Base-by-base conservation (phyloP, 2,113 vertebrate species). In the Vireo altiloquus region DNA sequence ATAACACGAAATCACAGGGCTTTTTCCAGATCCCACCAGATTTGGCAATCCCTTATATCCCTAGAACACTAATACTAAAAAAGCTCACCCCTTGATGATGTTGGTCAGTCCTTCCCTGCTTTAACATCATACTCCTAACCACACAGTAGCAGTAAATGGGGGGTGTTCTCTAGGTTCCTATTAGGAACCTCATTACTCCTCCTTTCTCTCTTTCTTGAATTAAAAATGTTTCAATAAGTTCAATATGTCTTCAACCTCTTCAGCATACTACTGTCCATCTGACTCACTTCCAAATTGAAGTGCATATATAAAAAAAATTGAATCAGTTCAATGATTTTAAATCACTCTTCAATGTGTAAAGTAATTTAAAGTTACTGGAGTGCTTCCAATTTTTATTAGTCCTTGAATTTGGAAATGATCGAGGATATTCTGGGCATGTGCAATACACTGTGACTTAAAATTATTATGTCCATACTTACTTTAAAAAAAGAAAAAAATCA, bases 331-430 rank as follows among this genome's bases (percentile, higher is more conserved):
- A 91, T 97, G 97, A 97, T 97, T 98, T 98, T 98, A 98, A 98
- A 98, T 98, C 98, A 97, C 97, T 98, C 97, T 96, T 98, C 97
- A 96, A 97, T 81, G 97, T 98, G 96, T 96, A 97, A 97, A 98
- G 97, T 97, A 98, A 98, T 98, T 98, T 97, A 98, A 98, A 98
- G 98, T 97, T 98, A 98, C 97, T 98, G 98, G 96, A 98, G 97
- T 98, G 97, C 97, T 98, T 98, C 98, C 97, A 98, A 97, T 98
- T 98, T 98, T 98, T 98, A 98, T 98, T 97, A 98, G 97, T 97
- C 97, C 97, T 98, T 98, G 97, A 98, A 97, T 98, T 97, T 97
- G 97, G 98, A 98, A 98, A 97, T 92, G 92, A 97, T 97, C 80
- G 44, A 95, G 96, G 92, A 70, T 97, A 95, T 97, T 98, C 97